Evolutionary conservation across 2,113 vertebrate genomes (phyloP), one percentile per base, ranked within the genome.

Genomic region (Chitala chitala): DNA sequence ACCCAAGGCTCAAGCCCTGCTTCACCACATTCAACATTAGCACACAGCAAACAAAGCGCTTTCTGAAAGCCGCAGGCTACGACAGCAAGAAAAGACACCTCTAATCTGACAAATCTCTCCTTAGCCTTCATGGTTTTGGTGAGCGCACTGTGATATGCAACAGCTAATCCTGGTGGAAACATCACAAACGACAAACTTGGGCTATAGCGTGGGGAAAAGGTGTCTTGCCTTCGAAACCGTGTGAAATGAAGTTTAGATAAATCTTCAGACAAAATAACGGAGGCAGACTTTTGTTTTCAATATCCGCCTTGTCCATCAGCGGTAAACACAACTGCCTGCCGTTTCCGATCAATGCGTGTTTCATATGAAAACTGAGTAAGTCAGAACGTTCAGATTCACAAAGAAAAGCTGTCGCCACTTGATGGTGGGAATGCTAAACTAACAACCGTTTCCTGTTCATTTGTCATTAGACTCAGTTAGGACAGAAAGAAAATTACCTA

Each of bases 371-470:
- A 48, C 64, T 9, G 24, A 22, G n/a, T 22, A 69, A 29, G 6
- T 51, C 38, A 29, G 7, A 22, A 51, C 68, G 24, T 33, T 17
- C 15, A 69, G 2, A 50, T 53, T n/a, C 48, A 51, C 31, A 53
- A 29, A n/a, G 33, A 50, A 69, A n/a, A 8, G 24, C 33, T 17
- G 46, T 69, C 66, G 31, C 26, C 44, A 53, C 17, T n/a, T 51
- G 48, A 69, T 36, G 53, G 68, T 29, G 68, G 26, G 53, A 53
- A 69, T 26, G n/a, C 24, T 53, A 69, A 69, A 26, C 68, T 33
- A 36, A 33, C 29, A 9, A 15, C 26, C 29, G 29, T 29, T 69
- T 69, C 68, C 68, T 53, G 26, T 6, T 33, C 68, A 50, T 69
- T 51, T n/a, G 33, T 51, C 66, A 69, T 15, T 51, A 12, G 26